Conservation (phyloP, 2,888 invertebrate species). For the Phengaris arion region DNA sequence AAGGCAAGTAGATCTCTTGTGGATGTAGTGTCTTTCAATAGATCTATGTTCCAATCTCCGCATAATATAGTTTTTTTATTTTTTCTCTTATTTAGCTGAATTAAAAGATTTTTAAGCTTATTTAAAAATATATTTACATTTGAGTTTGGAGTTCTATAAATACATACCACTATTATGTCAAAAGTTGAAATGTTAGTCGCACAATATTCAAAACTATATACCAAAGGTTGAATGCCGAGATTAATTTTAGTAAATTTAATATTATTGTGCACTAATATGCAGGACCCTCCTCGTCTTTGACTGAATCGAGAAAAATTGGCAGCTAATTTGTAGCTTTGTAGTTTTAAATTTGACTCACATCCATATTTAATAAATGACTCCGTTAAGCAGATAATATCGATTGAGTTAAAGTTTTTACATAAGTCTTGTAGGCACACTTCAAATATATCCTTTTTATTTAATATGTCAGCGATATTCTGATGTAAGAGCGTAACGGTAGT, state of each 20-base stretch:
- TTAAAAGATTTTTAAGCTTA: neutral
- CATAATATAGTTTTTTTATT: neutral
- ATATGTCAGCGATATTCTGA: conserved; percentile 27
- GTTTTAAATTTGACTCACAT: conserved; percentile 16
- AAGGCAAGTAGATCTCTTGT: neutral
- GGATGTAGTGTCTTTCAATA: conserved; percentile 19
- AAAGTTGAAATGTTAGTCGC: neutral
- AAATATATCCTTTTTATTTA: conserved; percentile 13
- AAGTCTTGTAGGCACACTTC: neutral
- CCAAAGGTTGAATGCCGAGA: neutral
- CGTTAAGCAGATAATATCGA: conserved; percentile 7
- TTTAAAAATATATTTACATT: conserved; percentile 24
- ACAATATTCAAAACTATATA: conserved; percentile 23
- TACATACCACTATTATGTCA: conserved; percentile 24
- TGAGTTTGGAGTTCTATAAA: conserved; percentile 27
- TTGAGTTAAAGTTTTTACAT: neutral
- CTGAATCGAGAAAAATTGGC: conserved; percentile 20
- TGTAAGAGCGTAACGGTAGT: conserved; percentile 16
- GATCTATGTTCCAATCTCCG: conserved; percentile 26
- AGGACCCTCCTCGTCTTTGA: conserved; percentile 26
- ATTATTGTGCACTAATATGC: conserved; percentile 3
- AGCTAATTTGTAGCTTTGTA: conserved; percentile 24
- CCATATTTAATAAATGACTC: conserved; percentile 27
- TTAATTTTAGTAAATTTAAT: neutral
- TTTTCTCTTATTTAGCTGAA: neutral